phyloP scores from a whole-genome alignment of 2,888 invertebrate species.

The Meloe dianella region DNA sequence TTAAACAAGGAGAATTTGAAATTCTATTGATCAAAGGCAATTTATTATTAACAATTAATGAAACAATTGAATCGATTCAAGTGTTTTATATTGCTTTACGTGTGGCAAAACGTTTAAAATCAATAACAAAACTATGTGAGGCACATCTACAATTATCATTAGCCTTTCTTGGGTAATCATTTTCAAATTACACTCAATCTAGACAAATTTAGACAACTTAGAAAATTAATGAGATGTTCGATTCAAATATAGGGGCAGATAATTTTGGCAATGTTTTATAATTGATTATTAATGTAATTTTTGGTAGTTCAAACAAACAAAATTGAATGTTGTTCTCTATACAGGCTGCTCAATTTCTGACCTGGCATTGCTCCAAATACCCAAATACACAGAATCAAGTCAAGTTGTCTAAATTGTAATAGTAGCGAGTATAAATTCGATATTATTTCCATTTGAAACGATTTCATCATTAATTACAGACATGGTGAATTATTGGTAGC shows the following conservation, averaged over 20 bases:
- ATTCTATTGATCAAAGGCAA: slow-evolving; percentile 64
- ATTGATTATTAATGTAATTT: no score
- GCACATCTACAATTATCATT: slow-evolving; percentile 63
- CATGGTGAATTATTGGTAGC: slow-evolving; percentile 44
- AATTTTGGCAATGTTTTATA: no score
- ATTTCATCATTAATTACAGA: slow-evolving; percentile 36
- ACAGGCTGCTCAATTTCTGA: no score
- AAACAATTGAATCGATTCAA: slow-evolving; percentile 61
- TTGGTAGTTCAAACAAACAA: no score
- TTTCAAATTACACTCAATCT: background rate
- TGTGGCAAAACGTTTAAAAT: slow-evolving; percentile 56
- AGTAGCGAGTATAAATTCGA: background rate
- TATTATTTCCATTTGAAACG: no score
- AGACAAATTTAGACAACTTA: background rate
- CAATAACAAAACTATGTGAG: slow-evolving; percentile 62
- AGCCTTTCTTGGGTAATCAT: slow-evolving; percentile 62
- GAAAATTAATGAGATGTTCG: no score
- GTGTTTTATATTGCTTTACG: slow-evolving; percentile 62
- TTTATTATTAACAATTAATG: slow-evolving; percentile 61
- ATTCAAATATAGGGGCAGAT: no score
- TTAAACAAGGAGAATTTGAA: slow-evolving; percentile 60
- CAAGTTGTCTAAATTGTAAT: no score
- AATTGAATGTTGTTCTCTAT: no score
- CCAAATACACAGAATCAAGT: no score
- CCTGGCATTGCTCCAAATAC: no score